Percentiles rank a stretch among this genome's conserved stretches.
Conservation (phyloP, 2,113 vertebrate genomes). For the Sylvia atricapilla region DNA sequence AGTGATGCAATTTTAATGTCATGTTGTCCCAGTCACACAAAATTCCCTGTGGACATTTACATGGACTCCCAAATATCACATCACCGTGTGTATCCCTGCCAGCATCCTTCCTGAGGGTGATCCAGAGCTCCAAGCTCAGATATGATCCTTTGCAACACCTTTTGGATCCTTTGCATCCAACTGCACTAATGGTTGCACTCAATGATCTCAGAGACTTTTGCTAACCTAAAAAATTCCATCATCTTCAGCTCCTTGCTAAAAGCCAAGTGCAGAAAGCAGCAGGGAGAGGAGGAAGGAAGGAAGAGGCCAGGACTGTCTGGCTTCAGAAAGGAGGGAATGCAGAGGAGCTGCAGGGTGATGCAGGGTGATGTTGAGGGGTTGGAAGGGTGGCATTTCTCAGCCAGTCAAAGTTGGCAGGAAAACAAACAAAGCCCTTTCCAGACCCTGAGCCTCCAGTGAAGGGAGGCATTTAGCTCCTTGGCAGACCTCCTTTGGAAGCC, state of each 20-base stretch:
- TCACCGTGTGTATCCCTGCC: not conserved
- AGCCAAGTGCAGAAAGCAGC: not conserved
- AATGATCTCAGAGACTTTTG: not conserved
- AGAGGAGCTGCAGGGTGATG: not conserved
- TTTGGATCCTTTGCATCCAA: not conserved
- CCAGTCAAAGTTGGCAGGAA: slow-evolving; percentile 18
- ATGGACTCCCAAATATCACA: not conserved
- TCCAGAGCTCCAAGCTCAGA: rapidly evolving
- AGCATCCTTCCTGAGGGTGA: not conserved
- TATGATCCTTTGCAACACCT: not conserved
- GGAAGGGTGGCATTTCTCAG: not conserved
- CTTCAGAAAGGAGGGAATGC: not conserved
- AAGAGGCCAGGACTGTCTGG: not conserved
- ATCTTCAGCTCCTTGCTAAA: not conserved
- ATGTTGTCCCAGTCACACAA: not conserved
- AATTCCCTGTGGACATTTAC: not conserved
- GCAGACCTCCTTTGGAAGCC: slow-evolving; percentile 10
- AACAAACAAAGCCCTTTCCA: slow-evolving; percentile 58
- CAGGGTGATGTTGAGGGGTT: not conserved
- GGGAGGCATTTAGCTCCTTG: slow-evolving; percentile 11
- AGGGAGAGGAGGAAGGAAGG: not conserved
- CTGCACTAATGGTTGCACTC: not conserved
- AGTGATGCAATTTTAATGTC: not conserved
- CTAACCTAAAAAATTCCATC: not conserved
- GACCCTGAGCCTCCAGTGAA: not conserved